phyloP scores from a whole-genome alignment of 1,140 invertebrate genomes.

The Lepidurus couesii region DNA sequence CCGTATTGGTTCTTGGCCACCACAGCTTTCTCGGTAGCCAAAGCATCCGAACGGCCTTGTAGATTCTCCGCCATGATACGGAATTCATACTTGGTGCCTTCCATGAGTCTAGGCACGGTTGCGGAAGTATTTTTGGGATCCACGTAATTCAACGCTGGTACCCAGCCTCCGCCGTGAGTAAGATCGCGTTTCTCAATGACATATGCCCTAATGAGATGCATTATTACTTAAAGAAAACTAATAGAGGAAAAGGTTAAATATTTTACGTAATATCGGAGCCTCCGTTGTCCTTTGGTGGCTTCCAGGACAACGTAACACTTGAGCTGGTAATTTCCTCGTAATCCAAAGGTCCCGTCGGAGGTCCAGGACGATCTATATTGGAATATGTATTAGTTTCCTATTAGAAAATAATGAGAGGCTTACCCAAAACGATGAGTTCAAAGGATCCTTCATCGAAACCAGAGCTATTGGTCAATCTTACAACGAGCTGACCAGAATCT shows the following conservation, averaged over 20 bases:
- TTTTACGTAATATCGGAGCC: constrained; percentile 81
- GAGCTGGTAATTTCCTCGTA: constrained; percentile 91
- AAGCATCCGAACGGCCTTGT: constrained; percentile 85
- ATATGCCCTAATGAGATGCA: constrained; percentile 60
- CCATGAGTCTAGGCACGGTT: constrained; percentile 76
- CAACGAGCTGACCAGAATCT: constrained; percentile 76
- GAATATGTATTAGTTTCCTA: constrained; percentile 33
- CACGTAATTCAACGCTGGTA: constrained; percentile 83
- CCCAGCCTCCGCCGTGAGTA: constrained; percentile 91
- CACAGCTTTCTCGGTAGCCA: constrained; percentile 76
- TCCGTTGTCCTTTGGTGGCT: constrained; percentile 87
- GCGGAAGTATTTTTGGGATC: constrained; percentile 79
- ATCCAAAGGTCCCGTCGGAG: constrained; percentile 78
- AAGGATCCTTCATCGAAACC: constrained; percentile 85
- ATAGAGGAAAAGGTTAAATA: constrained; percentile 43
- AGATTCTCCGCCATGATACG: constrained; percentile 89
- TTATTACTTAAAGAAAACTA: neutral
- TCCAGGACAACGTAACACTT: constrained; percentile 91
- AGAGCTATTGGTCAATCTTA: constrained; percentile 76
- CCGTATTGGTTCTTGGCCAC: constrained; percentile 90
- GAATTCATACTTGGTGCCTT: constrained; percentile 90
- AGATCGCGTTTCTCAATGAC: constrained; percentile 94
- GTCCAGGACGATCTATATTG: constrained; percentile 65
- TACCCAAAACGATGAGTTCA: constrained; percentile 74
- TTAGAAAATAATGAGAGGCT: constrained; percentile 28